Conservation (phyloP, 2,888 invertebrate genomes). For the Ypsolopha sequella region DNA sequence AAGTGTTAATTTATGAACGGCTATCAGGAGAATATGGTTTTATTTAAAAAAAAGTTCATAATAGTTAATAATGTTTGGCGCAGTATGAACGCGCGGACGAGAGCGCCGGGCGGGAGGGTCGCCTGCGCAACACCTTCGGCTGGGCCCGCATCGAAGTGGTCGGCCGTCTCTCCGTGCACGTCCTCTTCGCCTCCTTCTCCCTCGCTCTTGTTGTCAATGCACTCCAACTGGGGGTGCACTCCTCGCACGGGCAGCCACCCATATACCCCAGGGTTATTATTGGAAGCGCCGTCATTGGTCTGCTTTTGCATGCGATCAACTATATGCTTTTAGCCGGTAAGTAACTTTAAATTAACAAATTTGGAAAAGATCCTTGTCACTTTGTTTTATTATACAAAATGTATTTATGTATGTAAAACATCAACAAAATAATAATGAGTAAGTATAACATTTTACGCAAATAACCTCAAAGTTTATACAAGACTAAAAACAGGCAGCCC, state of each 20-base stretch:
- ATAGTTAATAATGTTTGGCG: conserved; percentile 4
- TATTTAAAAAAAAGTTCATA: too few species aligned
- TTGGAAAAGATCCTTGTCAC: neutral
- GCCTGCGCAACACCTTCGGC: conserved; percentile 89
- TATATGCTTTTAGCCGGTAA: conserved; percentile 85
- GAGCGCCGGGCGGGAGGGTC: conserved; percentile 72
- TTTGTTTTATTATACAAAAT: too few species aligned
- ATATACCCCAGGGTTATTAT: conserved; percentile 78
- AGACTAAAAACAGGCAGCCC: too few species aligned
- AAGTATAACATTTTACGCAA: too few species aligned
- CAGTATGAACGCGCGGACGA: conserved; percentile 62
- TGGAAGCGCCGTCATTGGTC: conserved; percentile 82
- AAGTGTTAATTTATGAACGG: too few species aligned
- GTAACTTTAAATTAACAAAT: conserved; percentile 39
- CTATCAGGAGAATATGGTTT: too few species aligned
- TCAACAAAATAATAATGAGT: too few species aligned
- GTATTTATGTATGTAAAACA: too few species aligned
- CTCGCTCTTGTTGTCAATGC: conserved; percentile 87
- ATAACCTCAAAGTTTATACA: too few species aligned
- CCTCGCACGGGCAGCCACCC: conserved; percentile 59
- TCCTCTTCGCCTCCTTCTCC: conserved; percentile 85
- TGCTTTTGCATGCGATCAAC: conserved; percentile 81
- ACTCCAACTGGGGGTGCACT: conserved; percentile 82
- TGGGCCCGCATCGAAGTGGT: conserved; percentile 94
- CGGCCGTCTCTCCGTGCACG: conserved; percentile 83